A percentile compares a stretch with the other conserved stretches of the same genome.
These are phyloP conservation scores for Ridgeia piscesae DNA, from an alignment of 1,140 invertebrate species.

Conservation along the genomic window DNA sequence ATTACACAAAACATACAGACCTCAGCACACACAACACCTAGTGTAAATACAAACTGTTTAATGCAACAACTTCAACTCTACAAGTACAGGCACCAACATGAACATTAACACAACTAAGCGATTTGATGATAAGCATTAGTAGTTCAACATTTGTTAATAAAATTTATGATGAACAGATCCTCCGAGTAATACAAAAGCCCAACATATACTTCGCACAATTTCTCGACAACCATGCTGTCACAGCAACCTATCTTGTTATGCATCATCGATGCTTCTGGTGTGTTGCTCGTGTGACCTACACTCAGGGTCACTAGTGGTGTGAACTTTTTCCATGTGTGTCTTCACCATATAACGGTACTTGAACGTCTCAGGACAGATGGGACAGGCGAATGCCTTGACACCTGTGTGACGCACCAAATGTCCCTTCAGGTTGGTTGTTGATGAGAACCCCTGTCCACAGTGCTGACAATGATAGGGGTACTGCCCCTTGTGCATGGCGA, in stretches of 20 bases:
- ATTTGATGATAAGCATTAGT: background rate
- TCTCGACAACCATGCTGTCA: too few species aligned
- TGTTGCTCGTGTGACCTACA: too few species aligned
- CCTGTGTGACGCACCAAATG: constrained; percentile 11
- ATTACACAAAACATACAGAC: background rate
- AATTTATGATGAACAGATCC: too few species aligned
- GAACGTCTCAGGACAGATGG: constrained; percentile 66
- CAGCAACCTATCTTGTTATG: too few species aligned
- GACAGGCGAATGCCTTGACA: constrained; percentile 65
- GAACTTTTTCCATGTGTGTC: background rate
- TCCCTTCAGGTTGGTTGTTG: constrained; percentile 63
- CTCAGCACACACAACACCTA: background rate
- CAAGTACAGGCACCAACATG: background rate
- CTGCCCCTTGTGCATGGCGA: background rate
- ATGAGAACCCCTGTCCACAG: constrained; percentile 74
- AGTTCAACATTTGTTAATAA: background rate
- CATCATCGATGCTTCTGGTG: too few species aligned
- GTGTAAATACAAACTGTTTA: background rate
- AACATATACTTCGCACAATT: background rate
- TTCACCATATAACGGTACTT: constrained; percentile 50
- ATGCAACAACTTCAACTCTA: background rate
- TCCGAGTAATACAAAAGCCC: background rate
- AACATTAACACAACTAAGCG: background rate
- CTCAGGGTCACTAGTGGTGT: background rate
- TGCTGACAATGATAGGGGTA: constrained; percentile 69